phyloP scores from a whole-genome alignment of 1,140 invertebrate species.

The Brachystomella parvula region DNA sequence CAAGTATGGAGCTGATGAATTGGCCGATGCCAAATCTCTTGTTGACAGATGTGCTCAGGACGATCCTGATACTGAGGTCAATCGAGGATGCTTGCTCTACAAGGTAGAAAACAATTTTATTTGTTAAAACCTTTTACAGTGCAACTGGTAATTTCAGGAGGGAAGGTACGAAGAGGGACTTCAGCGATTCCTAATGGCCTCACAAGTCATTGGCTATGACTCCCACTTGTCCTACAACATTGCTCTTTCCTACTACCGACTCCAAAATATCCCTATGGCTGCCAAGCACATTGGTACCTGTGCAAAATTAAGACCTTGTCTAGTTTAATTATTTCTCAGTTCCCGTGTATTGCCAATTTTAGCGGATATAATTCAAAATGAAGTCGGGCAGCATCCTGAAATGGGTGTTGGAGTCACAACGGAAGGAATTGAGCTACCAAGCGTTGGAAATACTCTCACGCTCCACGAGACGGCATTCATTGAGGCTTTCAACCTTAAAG shows the following conservation, averaged over 20 bases:
- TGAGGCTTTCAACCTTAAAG: constrained; percentile 97
- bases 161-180: constrained; percentile 83
- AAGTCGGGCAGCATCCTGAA: constrained; percentile 94
- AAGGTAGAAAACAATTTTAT: constrained; percentile 56
- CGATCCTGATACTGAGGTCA: constrained; percentile 91
- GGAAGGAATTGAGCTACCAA: constrained; percentile 92
- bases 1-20: constrained; percentile 93
- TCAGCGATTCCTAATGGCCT: constrained; percentile 79
- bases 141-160: constrained; percentile 60
- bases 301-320: constrained; percentile 2
- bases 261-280: constrained; percentile 87
- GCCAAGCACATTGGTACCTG: constrained; percentile 70
- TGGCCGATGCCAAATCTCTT: constrained; percentile 79
- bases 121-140: constrained; percentile 18
- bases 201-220: constrained; percentile 79
- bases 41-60: constrained; percentile 80
- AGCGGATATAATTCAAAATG: constrained; percentile 92
- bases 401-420: constrained; percentile 94
- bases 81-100: constrained; percentile 88
- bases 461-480: constrained; percentile 93
- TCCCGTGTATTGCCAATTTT: constrained; percentile 31
- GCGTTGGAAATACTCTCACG: constrained; percentile 93
- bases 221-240: constrained; percentile 92
- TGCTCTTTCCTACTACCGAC: constrained; percentile 86
- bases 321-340: neutral